phyloP scores from a whole-genome alignment of 1,140 invertebrate genomes.

The Cydia pomonella region DNA sequence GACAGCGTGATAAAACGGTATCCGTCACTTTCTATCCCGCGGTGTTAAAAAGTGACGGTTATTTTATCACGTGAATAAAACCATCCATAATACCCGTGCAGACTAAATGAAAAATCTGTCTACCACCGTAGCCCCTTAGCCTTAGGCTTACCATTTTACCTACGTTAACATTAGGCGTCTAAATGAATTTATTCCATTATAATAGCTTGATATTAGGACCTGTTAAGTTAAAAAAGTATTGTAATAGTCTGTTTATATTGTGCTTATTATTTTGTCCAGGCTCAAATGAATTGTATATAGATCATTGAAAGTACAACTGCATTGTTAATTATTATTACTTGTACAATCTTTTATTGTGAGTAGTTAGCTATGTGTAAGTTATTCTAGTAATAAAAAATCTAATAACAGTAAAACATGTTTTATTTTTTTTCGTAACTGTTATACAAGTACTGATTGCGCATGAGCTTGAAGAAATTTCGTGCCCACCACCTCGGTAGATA shows the following conservation, averaged over 20 bases:
- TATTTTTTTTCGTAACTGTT: constrained; percentile 12
- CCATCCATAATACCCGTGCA: too few species aligned
- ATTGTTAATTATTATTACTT: constrained; percentile 33
- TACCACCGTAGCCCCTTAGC: not conserved
- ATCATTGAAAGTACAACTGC: constrained; percentile 29
- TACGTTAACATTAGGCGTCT: not conserved
- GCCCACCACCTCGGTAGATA: too few species aligned
- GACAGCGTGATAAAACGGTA: too few species aligned
- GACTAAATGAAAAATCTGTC: too few species aligned
- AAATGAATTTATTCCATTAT: constrained; percentile 5
- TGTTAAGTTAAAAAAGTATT: constrained; percentile 5
- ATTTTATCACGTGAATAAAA: too few species aligned
- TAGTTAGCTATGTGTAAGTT: constrained; percentile 34
- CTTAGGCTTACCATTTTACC: not conserved
- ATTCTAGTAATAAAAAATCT: constrained; percentile 31
- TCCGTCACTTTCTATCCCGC: too few species aligned
- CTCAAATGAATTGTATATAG: constrained; percentile 19
- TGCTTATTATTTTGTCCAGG: constrained; percentile 30
- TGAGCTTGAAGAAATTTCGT: too few species aligned
- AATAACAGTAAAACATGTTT: not conserved
- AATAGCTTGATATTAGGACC: not conserved
- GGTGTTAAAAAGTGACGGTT: too few species aligned
- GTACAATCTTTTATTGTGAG: constrained; percentile 32
- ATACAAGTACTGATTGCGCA: too few species aligned
- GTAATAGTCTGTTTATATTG: constrained; percentile 4